Percentiles rank a stretch among this genome's conserved stretches.
Conservation (phyloP, 2,797 vertebrate genomes). For the Tangara arthus region DNA sequence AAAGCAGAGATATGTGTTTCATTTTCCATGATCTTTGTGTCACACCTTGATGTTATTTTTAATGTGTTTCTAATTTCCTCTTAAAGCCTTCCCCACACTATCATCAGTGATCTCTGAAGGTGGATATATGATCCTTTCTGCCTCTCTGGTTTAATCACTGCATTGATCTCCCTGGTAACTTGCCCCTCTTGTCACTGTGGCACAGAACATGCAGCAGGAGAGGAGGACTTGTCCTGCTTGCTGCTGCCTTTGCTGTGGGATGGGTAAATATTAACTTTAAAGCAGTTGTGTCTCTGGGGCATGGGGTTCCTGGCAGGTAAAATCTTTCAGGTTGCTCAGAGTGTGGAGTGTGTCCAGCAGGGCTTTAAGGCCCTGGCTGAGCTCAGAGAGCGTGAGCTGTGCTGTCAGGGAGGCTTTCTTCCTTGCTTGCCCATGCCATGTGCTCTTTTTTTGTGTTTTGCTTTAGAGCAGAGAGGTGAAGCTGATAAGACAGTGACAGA, state of each 20-base stretch:
- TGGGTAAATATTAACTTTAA: neutral
- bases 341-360: neutral
- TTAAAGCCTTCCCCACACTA: neutral
- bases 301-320: neutral
- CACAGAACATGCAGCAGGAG: neutral
- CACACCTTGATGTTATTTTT: constrained; percentile 40
- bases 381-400: neutral
- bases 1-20: constrained; percentile 51
- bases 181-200: neutral
- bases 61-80: constrained; percentile 53
- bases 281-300: neutral
- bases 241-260: neutral
- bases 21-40: constrained; percentile 34
- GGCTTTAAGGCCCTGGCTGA: neutral
- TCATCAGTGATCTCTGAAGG: neutral
- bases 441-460: neutral
- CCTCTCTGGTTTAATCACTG: neutral
- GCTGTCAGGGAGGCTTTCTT: neutral
- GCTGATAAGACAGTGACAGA: constrained; percentile 20
- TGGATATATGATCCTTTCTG: neutral
- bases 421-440: neutral
- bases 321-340: neutral
- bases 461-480: neutral
- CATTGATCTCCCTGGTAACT: neutral
- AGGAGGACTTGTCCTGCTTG: neutral